Evolutionary conservation across 1,140 invertebrate species (phyloP), one percentile per base, ranked within the genome.

Genomic region (Bicyclus anynana): DNA sequence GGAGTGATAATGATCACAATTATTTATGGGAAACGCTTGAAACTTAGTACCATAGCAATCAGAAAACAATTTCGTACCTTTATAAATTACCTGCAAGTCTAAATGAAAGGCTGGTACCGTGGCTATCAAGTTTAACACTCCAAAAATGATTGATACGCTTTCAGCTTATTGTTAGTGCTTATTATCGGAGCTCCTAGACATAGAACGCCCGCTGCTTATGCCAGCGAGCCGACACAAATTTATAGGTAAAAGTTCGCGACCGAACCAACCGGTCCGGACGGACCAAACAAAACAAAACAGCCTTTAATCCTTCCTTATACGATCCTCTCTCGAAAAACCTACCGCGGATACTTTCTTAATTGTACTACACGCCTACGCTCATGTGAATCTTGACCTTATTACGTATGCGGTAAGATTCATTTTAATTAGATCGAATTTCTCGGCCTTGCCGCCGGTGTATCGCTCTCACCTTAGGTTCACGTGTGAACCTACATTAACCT

Each of bases 191-290:
- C 54, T 67, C 61, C 68, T 69, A 76, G 67, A 72, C 50, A 47
- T 48, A 69, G 67, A 68, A 64, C 62, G 52, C 62, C 58, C 56
- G 57, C 57, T 59, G 61, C 46, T 58, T 58, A 73, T 77, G 58
- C 68, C 71, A 68, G 62, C 73, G 65, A 68, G 73, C 73, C 82
- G 81, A 82, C 84, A 86, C 81, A 80, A 86, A 87, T 87, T 87
- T 87, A 87, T 87, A 87, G 84, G 84, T 84, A 87, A 87, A 87
- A 87, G 84, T 87, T 87, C 84, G 84, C 82, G 82, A 85, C 76
- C 82, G 76, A 75, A 48, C 72, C 68, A 77, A 84, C 80, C 81
- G 78, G 80, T 83, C 67, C 57, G 35, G 52, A 9, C 20, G 17
- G 54, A 12, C n/a, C 40, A 38, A 17, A 18, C 67, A 66, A 60